phyloP scores from a whole-genome alignment of 2,797 vertebrate genomes.

The Pampus argenteus region DNA sequence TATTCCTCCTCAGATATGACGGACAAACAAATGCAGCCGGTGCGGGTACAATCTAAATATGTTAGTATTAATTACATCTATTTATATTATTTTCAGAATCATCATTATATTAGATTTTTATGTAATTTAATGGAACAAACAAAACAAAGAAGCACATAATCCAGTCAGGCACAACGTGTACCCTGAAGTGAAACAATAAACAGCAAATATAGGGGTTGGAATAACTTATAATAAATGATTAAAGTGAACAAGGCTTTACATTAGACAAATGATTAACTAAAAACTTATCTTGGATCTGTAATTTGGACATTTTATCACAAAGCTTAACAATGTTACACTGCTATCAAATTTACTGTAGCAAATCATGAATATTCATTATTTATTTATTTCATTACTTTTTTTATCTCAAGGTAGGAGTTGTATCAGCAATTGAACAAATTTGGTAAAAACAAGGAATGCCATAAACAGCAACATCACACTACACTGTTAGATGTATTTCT shows the following conservation, averaged over 20 bases:
- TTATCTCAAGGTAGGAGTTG: background rate
- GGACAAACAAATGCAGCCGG: conserved; percentile 43
- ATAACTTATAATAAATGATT: conserved; percentile 29
- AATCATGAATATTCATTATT: background rate
- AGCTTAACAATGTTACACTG: background rate
- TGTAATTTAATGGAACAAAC: conserved; percentile 28
- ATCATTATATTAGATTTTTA: conserved; percentile 68
- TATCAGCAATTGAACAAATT: background rate
- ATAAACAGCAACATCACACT: background rate
- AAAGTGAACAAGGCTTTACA: conserved; percentile 9
- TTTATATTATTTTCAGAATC: conserved; percentile 66
- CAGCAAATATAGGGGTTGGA: conserved; percentile 26
- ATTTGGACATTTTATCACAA: background rate
- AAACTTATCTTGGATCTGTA: conserved; percentile 4
- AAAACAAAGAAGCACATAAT: conserved; percentile 34
- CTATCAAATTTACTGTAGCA: conserved; percentile 3
- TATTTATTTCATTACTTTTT: conserved; percentile 13
- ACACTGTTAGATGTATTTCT: background rate
- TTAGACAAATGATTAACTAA: background rate
- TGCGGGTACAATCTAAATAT: conserved; percentile 41
- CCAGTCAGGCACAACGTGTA: conserved; percentile 41
- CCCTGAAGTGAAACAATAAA: conserved; percentile 54
- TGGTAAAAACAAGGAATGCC: conserved; percentile 4
- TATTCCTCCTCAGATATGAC: conserved; percentile 43
- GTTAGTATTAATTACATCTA: conserved; percentile 34